phyloP scores from a whole-genome alignment of 2,888 invertebrate species.

The Mythimna loreyi region DNA sequence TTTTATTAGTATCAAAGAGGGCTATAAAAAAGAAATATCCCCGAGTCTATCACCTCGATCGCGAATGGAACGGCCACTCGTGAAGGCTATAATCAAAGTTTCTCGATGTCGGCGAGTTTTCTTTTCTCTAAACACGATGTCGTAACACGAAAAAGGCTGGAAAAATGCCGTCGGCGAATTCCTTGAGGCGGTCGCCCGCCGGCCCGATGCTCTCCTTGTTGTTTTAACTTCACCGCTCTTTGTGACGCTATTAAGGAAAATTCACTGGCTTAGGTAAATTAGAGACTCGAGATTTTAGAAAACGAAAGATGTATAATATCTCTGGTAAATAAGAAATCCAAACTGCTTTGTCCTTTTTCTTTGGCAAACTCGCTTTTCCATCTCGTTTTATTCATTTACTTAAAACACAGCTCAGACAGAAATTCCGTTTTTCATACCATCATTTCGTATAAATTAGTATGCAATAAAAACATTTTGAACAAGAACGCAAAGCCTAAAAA shows the following conservation, averaged over 20 bases:
- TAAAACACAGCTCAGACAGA: conserved; percentile 13
- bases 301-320: conserved; percentile 33
- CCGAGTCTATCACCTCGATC: conserved; percentile 87
- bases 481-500: conserved; percentile 41
- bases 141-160: conserved; percentile 89
- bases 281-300: conserved; percentile 68
- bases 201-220: conserved; percentile 76
- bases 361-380: conserved; percentile 12
- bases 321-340: conserved; percentile 27
- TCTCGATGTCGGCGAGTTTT: conserved; percentile 88
- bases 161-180: conserved; percentile 86
- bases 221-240: conserved; percentile 83
- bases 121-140: conserved; percentile 90
- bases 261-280: conserved; percentile 79
- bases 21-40: conserved; percentile 88
- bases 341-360: conserved; percentile 35
- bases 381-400: conserved; percentile 32
- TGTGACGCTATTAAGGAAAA: conserved; percentile 82
- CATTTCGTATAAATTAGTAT: conserved; percentile 23
- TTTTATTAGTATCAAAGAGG: conserved; percentile 89
- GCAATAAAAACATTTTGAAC: conserved; percentile 37
- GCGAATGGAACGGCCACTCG: conserved; percentile 86
- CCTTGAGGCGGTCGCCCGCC: conserved; percentile 77
- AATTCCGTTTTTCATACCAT: conserved; percentile 12
- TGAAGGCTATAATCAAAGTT: conserved; percentile 90